Evolutionary conservation across 2,797 vertebrate genomes (phyloP).

Genomic region (Scarus forsteni): DNA sequence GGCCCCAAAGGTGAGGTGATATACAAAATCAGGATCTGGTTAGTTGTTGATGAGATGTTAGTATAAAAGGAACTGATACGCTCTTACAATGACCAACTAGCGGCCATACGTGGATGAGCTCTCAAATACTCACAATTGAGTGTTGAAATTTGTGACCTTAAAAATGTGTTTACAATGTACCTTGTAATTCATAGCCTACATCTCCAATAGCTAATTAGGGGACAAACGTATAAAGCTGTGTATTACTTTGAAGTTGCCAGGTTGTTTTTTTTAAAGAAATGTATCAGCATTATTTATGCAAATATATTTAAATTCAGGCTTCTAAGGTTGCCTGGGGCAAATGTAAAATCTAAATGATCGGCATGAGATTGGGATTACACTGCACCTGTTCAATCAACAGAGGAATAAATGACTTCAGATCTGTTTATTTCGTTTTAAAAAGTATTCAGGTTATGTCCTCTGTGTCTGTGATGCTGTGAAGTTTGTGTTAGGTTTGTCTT

Average conservation of each 20-base stretch:
- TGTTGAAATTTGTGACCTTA: no score
- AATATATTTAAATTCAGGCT: slow-evolving; percentile 36
- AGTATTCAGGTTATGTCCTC: slow-evolving; percentile 6
- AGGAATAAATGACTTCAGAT: slow-evolving; percentile 25
- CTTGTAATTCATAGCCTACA: no score
- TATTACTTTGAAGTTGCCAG: slow-evolving; percentile 8
- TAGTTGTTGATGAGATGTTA: no score
- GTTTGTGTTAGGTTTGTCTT: neutral
- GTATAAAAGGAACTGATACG: no score
- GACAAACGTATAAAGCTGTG: neutral
- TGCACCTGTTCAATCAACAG: slow-evolving; percentile 18
- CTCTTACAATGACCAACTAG: no score
- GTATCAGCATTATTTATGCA: slow-evolving; percentile 37
- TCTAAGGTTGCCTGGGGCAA: slow-evolving; percentile 11
- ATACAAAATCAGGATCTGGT: no score
- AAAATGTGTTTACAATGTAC: no score
- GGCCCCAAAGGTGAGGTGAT: no score
- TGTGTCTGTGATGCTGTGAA: slow-evolving; percentile 2
- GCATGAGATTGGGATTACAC: slow-evolving; percentile 19
- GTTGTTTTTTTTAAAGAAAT: neutral
- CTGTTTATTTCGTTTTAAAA: slow-evolving; percentile 21
- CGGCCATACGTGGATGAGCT: no score
- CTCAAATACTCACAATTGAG: no score
- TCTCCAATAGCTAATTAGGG: slow-evolving; percentile 5
- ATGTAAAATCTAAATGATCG: slow-evolving; percentile 41